Percentiles rank a stretch among this genome's conserved stretches.
Conservation (phyloP, 2,888 invertebrate species). For the Pegoplata infirma region DNA sequence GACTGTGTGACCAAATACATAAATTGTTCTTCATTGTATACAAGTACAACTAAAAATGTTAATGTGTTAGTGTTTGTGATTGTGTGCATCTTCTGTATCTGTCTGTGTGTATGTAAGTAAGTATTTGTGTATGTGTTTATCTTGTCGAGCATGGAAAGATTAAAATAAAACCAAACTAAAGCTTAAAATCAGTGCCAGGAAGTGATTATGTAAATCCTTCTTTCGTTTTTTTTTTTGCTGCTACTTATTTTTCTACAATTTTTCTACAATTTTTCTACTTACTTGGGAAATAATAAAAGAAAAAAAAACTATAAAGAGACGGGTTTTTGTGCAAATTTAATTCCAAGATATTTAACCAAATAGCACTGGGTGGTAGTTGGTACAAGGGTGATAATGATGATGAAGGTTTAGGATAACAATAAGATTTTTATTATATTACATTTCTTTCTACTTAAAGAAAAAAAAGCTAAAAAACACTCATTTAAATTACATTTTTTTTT, state of each 20-base stretch:
- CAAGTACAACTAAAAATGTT: background rate
- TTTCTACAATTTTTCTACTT: too few relatives aligned
- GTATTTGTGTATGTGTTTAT: background rate
- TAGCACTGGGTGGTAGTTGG: background rate
- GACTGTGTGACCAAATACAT: conserved; percentile 31
- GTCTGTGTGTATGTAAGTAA: background rate
- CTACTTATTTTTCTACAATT: background rate
- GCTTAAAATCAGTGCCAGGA: conserved; percentile 31
- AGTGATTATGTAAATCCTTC: conserved; percentile 42
- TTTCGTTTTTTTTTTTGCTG: background rate
- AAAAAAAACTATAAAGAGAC: too few relatives aligned
- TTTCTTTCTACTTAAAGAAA: background rate
- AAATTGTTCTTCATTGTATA: conserved; percentile 22
- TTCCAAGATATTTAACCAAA: background rate
- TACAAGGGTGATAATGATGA: too few relatives aligned
- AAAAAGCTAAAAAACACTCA: too few relatives aligned
- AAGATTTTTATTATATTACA: background rate
- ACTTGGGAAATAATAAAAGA: too few relatives aligned
- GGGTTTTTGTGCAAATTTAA: too few relatives aligned
- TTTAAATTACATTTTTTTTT: too few relatives aligned
- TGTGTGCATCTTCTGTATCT: background rate
- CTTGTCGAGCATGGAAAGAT: conserved; percentile 3
- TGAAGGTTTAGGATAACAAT: background rate
- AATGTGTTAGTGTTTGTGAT: too few relatives aligned
- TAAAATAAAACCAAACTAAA: conserved; percentile 27